These are phyloP conservation scores for Aphelinus atriplicis DNA, from an alignment of 1,140 invertebrate genomes.

Conservation along the genomic window DNA sequence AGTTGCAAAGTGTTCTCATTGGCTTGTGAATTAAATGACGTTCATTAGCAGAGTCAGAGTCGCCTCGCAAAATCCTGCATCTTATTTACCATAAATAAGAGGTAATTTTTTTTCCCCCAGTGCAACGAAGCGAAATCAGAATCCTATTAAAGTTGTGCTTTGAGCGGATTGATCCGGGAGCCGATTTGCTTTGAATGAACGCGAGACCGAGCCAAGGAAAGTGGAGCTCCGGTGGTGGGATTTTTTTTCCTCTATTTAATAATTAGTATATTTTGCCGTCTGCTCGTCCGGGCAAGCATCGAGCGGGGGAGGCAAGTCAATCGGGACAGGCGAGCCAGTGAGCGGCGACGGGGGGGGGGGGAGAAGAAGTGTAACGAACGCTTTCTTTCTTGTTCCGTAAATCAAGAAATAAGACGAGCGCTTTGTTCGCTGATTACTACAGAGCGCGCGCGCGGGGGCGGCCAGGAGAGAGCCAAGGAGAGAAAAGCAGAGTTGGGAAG, in stretches of 20 bases:
- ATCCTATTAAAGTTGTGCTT: conserved; percentile 4
- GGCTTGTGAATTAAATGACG: no score
- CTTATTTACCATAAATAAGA: background rate
- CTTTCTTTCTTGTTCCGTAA: background rate
- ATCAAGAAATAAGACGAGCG: conserved; percentile 20
- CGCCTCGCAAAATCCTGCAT: background rate
- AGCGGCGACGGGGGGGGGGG: background rate
- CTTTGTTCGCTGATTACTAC: conserved; percentile 21
- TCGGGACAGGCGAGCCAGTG: no score
- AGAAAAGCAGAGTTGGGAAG: background rate
- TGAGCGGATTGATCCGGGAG: background rate
- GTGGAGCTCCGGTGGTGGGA: no score
- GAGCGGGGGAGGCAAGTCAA: background rate
- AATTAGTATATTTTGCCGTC: conserved; percentile 14
- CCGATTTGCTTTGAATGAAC: background rate
- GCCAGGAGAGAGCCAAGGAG: background rate
- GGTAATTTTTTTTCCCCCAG: background rate
- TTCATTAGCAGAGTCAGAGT: background rate
- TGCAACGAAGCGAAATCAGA: background rate
- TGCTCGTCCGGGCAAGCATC: background rate
- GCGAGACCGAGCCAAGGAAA: background rate
- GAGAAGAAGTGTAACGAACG: background rate
- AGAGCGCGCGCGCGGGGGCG: background rate
- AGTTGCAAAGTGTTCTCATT: no score
- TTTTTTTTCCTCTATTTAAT: background rate